phyloP scores from a whole-genome alignment of 2,888 invertebrate species.

The Hedya salicella region DNA sequence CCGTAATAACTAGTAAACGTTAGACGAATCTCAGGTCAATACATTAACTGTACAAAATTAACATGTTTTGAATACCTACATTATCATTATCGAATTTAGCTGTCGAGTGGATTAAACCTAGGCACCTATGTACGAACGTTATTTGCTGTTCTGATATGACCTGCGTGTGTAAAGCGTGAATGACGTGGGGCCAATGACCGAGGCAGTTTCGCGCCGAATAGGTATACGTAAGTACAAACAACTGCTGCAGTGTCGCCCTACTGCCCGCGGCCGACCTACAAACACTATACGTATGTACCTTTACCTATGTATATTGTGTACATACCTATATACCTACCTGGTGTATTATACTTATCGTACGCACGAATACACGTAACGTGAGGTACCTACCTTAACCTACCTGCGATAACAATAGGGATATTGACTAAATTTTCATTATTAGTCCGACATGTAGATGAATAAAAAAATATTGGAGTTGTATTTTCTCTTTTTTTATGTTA shows the following conservation, averaged over 20 bases:
- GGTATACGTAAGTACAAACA: conserved; percentile 43
- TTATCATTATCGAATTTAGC: conserved; percentile 38
- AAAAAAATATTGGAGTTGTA: no score
- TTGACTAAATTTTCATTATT: no score
- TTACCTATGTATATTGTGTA: conserved; percentile 3
- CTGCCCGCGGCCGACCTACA: conserved; percentile 51
- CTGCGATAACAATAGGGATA: no score
- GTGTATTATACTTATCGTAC: no score
- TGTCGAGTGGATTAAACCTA: conserved; percentile 27
- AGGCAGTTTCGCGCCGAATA: conserved; percentile 57
- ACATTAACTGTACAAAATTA: conserved; percentile 10
- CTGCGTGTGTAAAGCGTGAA: conserved; percentile 57
- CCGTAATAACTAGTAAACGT: no score
- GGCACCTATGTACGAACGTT: conserved; percentile 43
- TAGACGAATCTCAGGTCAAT: no score
- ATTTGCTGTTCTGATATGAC: conserved; percentile 53
- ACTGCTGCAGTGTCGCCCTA: conserved; percentile 50
- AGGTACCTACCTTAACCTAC: no score
- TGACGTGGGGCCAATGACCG: conserved; percentile 59
- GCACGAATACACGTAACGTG: no score
- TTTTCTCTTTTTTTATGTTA: no score
- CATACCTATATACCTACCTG: background rate
- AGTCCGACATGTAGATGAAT: no score
- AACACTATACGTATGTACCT: conserved; percentile 42
- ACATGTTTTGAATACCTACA: conserved; percentile 32